Conservation (phyloP, 2,888 invertebrate genomes). For the Drosophila mulleri region DNA sequence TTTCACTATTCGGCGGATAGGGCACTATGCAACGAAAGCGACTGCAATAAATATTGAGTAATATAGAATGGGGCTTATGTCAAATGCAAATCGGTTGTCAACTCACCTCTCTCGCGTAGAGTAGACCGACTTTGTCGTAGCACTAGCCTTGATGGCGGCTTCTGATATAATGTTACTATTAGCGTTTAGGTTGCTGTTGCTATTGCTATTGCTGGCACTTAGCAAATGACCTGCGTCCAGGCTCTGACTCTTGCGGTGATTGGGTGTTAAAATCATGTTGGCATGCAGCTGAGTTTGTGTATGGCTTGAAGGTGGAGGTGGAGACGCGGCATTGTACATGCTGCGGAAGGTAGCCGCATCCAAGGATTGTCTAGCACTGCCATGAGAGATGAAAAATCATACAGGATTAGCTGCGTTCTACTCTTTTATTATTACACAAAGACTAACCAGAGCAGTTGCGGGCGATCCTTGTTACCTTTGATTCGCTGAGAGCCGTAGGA, state of each 20-base stretch:
- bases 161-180: slow-evolving; percentile 61
- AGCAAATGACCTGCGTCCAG: slow-evolving; percentile 88
- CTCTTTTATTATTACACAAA: not conserved
- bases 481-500: slow-evolving; percentile 86
- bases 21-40: slow-evolving; percentile 96
- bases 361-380: slow-evolving; percentile 76
- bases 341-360: slow-evolving; percentile 75
- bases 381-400: not conserved
- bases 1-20: slow-evolving; percentile 97
- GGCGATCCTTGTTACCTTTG: slow-evolving; percentile 88
- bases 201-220: slow-evolving; percentile 36
- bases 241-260: slow-evolving; percentile 93
- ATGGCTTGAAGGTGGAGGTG: slow-evolving; percentile 59
- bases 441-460: slow-evolving; percentile 80
- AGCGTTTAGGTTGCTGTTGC: slow-evolving; percentile 13
- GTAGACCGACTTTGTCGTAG: slow-evolving; percentile 83
- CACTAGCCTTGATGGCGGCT: slow-evolving; percentile 82
- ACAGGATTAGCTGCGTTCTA: not conserved
- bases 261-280: slow-evolving; percentile 74
- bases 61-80: not conserved
- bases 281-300: slow-evolving; percentile 65
- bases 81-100: not conserved
- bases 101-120: slow-evolving; percentile 85
- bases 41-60: slow-evolving; percentile 48
- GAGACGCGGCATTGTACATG: slow-evolving; percentile 61